Conservation (phyloP, 1,140 invertebrate genomes). For the Rhagoletis zephyria region DNA sequence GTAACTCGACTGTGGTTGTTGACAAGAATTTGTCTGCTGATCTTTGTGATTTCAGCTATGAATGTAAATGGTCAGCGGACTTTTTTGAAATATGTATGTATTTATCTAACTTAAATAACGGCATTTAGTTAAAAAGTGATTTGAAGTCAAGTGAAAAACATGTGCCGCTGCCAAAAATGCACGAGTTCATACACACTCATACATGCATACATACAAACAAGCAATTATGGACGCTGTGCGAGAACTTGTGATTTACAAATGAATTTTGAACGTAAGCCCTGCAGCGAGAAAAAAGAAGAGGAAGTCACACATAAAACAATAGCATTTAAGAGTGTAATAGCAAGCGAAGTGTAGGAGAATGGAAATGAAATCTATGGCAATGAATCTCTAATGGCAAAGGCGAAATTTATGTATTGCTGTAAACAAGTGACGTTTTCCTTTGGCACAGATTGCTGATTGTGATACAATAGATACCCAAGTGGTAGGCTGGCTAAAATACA, state of each 20-base stretch:
- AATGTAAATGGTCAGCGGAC: background rate
- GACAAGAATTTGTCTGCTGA: slow-evolving; percentile 37
- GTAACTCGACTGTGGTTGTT: background rate
- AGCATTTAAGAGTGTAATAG: background rate
- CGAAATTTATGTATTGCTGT: slow-evolving; percentile 2
- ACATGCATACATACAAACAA: background rate
- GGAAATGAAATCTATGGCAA: background rate
- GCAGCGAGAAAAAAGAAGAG: slow-evolving; percentile 9
- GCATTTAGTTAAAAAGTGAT: background rate
- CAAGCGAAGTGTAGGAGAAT: background rate
- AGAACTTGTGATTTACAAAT: background rate
- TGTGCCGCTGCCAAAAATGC: slow-evolving; percentile 9
- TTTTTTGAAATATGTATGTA: background rate
- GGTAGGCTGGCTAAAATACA: no score
- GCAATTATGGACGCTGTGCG: background rate
- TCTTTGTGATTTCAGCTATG: background rate
- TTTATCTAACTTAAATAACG: background rate
- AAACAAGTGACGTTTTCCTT: background rate
- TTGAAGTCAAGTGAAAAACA: slow-evolving; percentile 11
- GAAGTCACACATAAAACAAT: slow-evolving; percentile 31
- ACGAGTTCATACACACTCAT: background rate
- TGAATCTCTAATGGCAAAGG: background rate
- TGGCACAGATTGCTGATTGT: background rate
- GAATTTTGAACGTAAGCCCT: background rate
- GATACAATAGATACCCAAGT: no score